Evolutionary conservation across 1,140 invertebrate genomes (phyloP).

Genomic region (Drosophila melanica): DNA sequence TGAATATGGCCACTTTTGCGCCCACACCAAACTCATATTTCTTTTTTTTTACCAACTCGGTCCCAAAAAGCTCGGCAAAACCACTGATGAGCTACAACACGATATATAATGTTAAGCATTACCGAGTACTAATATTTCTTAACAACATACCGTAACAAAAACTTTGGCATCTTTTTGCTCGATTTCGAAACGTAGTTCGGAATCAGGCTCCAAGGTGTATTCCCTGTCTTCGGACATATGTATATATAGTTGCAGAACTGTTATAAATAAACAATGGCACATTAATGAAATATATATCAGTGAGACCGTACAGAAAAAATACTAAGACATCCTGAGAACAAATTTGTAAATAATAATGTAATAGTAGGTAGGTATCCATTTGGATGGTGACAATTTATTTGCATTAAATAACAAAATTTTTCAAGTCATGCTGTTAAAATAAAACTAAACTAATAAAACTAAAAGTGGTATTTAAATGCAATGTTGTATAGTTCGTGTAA

Average conservation of each 20-base stretch:
- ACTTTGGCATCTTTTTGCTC: conserved; percentile 95
- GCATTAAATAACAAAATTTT: neutral
- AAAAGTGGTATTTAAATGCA: neutral
- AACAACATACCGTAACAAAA: conserved; percentile 88
- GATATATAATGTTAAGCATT: neutral
- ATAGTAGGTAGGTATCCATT: too few relatives aligned
- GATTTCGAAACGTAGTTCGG: conserved; percentile 96
- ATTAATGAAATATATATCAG: neutral
- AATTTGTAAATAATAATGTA: neutral
- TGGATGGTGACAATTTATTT: neutral
- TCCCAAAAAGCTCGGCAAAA: conserved; percentile 98
- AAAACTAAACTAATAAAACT: too few relatives aligned
- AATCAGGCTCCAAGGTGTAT: conserved; percentile 94
- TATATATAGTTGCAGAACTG: neutral
- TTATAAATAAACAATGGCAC: conserved; percentile 13
- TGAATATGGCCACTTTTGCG: conserved; percentile 97
- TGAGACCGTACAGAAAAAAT: neutral
- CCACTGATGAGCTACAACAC: conserved; percentile 90
- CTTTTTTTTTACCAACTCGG: conserved; percentile 97
- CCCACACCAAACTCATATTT: conserved; percentile 95
- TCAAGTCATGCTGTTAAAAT: too few relatives aligned
- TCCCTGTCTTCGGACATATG: conserved; percentile 85
- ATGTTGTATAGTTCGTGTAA: neutral
- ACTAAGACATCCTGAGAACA: neutral
- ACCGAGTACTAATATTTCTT: neutral